Evolutionary conservation across 2,113 vertebrate species (phyloP), one percentile per base, ranked within the genome.

Genomic region (Tachysurus vachellii): DNA sequence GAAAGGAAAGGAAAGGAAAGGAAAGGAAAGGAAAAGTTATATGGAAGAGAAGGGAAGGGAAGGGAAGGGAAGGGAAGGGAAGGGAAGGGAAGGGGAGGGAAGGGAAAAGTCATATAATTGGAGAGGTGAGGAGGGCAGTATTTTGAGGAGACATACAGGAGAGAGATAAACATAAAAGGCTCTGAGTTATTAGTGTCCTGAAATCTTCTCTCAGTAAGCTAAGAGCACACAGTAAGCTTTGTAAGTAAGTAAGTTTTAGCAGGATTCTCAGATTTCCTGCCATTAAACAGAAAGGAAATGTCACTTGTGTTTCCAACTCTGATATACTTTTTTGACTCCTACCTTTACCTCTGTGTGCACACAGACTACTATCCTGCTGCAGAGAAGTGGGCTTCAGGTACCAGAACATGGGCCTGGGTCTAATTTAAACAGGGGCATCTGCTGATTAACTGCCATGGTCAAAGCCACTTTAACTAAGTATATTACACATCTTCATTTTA

Each of bases 401-500:
- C 85, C 64, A 84, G 88, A 86, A 87, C 80, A 70, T 89, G 54
- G 73, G 83, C 84, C 80, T 68, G 16, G 85, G 80, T 90, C 88
- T 83, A 89, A 80, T 89, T 89, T 88, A 88, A 92, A 87, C 82
- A 81, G 86, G 82, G 84, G 53, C 75, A 83, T 88, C 82, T 86
- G n/a, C 88, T 89, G 89, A 89, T 91, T 90, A 91, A 91, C 88
- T 88, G 90, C 88, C 80, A 77, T 88, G 88, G 80, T 85, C 88
- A 88, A 84, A 66, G 81, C 89, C 87, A 88, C 88, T 91, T 90
- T 91, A 86, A 89, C 90, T 91, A 90, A 91, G 89, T 90, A 90
- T 92, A 92, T 91, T 89, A 90, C 91, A 90, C 82, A 82, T 88
- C 92, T 92, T 90, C 89, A 92, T 93, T 92, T 91, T 91, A 91